These are phyloP conservation scores for Mercenaria mercenaria DNA, from an alignment of 1,140 invertebrate genomes.

Conservation along the genomic window DNA sequence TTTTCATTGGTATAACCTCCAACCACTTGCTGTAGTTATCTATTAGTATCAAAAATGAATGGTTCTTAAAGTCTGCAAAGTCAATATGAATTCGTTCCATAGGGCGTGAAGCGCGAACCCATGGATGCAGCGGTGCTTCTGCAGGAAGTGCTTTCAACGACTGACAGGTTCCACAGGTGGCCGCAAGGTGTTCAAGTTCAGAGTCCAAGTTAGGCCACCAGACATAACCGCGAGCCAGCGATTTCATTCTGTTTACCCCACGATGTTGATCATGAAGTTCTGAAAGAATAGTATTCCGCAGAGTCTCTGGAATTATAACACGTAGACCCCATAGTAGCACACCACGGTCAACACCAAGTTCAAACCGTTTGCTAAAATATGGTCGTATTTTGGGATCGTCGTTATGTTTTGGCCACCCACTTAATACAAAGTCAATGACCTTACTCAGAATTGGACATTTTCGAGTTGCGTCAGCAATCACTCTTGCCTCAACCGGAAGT, in stretches of 20 bases:
- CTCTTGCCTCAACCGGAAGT: slow-evolving; percentile 27
- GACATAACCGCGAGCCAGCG: slow-evolving; percentile 49
- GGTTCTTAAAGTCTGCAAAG: neutral
- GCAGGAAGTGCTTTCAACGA: no score
- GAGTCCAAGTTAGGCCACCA: slow-evolving; percentile 65
- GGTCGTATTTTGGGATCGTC: slow-evolving; percentile 11
- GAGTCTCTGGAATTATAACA: slow-evolving; percentile 40
- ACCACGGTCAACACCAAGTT: slow-evolving; percentile 41
- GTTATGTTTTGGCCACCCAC: slow-evolving; percentile 38
- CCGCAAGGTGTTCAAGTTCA: neutral
- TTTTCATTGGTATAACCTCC: no score
- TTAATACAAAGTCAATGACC: slow-evolving; percentile 1
- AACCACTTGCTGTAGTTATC: no score
- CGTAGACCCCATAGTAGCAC: slow-evolving; percentile 54
- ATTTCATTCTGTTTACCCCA: slow-evolving; percentile 63
- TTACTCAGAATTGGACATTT: slow-evolving; percentile 46
- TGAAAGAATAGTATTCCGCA: neutral
- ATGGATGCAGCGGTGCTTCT: neutral
- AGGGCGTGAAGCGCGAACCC: neutral
- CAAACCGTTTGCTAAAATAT: slow-evolving; percentile 18
- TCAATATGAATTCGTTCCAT: neutral
- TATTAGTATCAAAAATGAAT: no score
- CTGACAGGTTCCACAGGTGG: slow-evolving; percentile 7
- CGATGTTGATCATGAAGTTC: slow-evolving; percentile 67
- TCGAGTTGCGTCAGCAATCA: slow-evolving; percentile 34